Conservation (phyloP, 2,888 invertebrate genomes). For the Tenthredo distinguenda region DNA sequence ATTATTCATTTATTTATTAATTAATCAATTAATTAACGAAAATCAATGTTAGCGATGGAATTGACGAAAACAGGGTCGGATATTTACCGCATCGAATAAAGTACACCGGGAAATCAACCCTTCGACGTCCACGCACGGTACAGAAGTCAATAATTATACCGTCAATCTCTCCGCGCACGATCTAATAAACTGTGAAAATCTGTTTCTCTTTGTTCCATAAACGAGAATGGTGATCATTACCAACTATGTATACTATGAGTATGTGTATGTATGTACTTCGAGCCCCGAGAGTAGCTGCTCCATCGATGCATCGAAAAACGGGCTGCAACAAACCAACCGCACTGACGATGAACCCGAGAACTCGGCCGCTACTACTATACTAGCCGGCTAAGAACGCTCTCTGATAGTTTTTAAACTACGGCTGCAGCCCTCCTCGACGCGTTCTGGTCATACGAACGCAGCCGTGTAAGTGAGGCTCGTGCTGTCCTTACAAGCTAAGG, state of each 20-base stretch:
- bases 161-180: neutral
- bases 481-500: constrained; percentile 24
- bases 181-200: neutral
- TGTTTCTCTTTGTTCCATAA: constrained; percentile 2
- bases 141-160: neutral
- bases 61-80: neutral
- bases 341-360: constrained; percentile 20
- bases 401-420: constrained; percentile 67
- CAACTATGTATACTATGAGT: neutral
- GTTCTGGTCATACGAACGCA: constrained; percentile 2
- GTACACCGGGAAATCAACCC: neutral
- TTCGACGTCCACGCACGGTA: neutral
- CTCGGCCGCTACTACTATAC: constrained; percentile 22
- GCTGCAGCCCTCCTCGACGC: constrained; percentile 32
- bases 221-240: neutral
- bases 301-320: neutral
- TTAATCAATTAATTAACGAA: neutral
- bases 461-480: constrained; percentile 23
- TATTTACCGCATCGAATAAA: neutral
- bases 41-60: neutral
- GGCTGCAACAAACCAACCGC: neutral
- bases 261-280: neutral
- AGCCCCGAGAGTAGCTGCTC: neutral
- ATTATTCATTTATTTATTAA: neutral
- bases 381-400: constrained; percentile 57